These are phyloP conservation scores for Upupa epops DNA, from an alignment of 2,113 vertebrate species.

Conservation along the genomic window DNA sequence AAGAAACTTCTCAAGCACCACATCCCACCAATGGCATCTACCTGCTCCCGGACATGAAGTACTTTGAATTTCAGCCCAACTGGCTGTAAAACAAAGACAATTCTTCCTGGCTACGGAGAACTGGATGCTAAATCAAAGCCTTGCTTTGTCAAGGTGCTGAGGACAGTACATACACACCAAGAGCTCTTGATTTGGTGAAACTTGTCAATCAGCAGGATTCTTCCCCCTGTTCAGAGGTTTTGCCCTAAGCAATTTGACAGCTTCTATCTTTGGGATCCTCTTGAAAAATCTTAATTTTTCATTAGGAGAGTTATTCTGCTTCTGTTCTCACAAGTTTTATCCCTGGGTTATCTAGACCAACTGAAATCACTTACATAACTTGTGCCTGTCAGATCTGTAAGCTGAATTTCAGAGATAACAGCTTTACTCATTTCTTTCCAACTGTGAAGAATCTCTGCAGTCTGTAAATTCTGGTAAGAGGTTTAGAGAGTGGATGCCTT, in stretches of 20 bases:
- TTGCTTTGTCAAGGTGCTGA: neutral
- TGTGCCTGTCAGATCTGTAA: constrained; percentile 56
- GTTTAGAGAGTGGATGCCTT: constrained; percentile 57
- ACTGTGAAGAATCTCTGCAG: constrained; percentile 61
- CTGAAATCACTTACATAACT: constrained; percentile 65
- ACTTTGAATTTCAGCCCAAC: neutral
- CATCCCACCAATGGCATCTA: neutral
- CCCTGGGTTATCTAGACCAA: constrained; percentile 61
- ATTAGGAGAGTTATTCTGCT: constrained; percentile 31
- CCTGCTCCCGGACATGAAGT: neutral
- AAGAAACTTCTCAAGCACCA: neutral
- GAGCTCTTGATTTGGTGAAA: neutral
- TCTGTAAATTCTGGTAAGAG: constrained; percentile 63
- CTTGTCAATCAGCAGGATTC: neutral
- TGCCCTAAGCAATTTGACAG: constrained; percentile 26
- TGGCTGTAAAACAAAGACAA: neutral
- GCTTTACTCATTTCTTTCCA: constrained; percentile 69
- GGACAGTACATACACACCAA: neutral
- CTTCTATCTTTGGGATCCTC: constrained; percentile 27
- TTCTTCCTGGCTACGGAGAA: neutral
- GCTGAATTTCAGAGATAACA: constrained; percentile 72
- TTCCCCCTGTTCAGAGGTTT: neutral
- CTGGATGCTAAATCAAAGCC: neutral
- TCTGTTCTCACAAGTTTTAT: constrained; percentile 11
- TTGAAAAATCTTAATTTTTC: constrained; percentile 38